These are phyloP conservation scores for Anableps anableps DNA, from an alignment of 2,797 vertebrate genomes.

Conservation along the genomic window DNA sequence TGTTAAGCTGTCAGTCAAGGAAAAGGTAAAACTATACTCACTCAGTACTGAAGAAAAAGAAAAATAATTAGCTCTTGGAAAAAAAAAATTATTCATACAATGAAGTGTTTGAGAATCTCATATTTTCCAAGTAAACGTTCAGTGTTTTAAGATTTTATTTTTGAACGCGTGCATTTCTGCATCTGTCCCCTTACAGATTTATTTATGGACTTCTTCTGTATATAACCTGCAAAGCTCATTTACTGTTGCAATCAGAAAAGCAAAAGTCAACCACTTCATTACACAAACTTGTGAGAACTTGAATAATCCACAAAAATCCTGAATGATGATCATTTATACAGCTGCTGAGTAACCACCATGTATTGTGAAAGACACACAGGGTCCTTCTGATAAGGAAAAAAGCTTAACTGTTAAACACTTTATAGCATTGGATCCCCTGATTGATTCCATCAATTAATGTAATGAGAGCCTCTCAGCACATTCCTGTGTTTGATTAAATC, in stretches of 20 bases:
- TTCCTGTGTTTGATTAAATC: not conserved
- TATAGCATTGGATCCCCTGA: too few relatives aligned
- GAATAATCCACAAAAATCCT: not conserved
- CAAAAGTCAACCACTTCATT: not conserved
- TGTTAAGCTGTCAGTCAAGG: conserved; percentile 83
- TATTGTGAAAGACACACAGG: too few relatives aligned
- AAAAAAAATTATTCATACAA: not conserved
- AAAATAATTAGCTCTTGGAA: conserved; percentile 13
- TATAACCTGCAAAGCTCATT: not conserved
- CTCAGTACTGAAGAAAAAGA: conserved; percentile 35
- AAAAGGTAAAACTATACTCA: conserved; percentile 59
- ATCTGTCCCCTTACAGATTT: not conserved
- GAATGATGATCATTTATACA: not conserved
- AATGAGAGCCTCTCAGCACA: not conserved
- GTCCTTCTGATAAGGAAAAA: too few relatives aligned
- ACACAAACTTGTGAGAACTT: not conserved
- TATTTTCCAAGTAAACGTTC: not conserved
- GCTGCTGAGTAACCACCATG: not conserved
- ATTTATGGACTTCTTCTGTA: not conserved
- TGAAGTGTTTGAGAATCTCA: not conserved
- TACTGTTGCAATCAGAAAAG: not conserved
- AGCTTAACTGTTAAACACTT: too few relatives aligned
- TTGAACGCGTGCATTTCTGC: not conserved
- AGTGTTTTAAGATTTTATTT: not conserved
- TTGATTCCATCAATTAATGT: not conserved